Conservation (phyloP, 2,113 vertebrate genomes). For the Columbina picui region DNA sequence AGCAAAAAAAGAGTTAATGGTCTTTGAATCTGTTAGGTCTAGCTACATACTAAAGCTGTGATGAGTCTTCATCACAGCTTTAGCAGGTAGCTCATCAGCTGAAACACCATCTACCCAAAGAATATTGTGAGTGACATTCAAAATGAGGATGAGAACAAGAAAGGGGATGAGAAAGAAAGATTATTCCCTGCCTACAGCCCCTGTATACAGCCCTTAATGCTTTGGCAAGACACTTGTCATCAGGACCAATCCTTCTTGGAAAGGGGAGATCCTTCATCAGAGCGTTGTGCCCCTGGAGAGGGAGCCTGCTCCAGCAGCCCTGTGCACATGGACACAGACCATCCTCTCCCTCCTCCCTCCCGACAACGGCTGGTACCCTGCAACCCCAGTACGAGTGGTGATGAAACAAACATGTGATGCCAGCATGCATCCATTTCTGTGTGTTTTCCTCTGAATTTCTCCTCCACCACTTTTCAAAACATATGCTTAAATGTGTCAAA, state of each 20-base stretch:
- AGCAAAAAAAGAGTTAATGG: not conserved
- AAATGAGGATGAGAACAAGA: not conserved
- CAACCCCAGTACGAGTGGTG: not conserved
- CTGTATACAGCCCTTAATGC: not conserved
- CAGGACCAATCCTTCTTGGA: not conserved
- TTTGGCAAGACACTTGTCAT: not conserved
- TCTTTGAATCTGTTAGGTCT: not conserved
- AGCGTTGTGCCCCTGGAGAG: not conserved
- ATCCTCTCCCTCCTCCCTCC: not conserved
- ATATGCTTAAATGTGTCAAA: not conserved
- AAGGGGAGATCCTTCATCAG: not conserved
- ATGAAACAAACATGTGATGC: not conserved
- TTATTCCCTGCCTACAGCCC: not conserved
- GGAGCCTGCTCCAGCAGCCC: not conserved
- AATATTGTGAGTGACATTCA: not conserved
- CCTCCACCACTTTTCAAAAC: not conserved
- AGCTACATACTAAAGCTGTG: not conserved
- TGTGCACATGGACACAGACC: not conserved
- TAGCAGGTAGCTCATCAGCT: not conserved
- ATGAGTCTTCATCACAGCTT: not conserved
- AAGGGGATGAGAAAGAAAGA: not conserved
- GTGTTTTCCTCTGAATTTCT: not conserved
- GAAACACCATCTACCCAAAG: not conserved
- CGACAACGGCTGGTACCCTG: not conserved
- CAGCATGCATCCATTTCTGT: not conserved